phyloP scores from a whole-genome alignment of 2,888 invertebrate genomes.

The Tetragnatha montana region DNA sequence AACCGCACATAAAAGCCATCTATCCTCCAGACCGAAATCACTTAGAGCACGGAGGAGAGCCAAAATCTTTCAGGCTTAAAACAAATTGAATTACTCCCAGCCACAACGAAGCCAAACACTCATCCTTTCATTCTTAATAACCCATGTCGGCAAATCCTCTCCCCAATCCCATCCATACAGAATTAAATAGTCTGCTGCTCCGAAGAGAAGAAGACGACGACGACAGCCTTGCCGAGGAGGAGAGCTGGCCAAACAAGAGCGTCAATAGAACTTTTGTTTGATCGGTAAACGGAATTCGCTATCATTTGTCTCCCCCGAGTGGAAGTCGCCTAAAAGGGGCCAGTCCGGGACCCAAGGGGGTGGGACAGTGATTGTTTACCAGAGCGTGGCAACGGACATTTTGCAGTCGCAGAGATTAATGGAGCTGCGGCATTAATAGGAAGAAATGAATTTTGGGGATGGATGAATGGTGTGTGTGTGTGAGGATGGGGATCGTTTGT shows the following conservation, averaged over 20 bases:
- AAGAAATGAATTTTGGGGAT: constrained; percentile 44
- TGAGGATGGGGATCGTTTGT: constrained; percentile 50
- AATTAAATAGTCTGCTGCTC: not conserved
- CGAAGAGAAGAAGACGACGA: not conserved
- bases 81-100: not conserved
- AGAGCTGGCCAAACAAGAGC: not conserved
- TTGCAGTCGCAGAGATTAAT: constrained; percentile 59
- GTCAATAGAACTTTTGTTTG: constrained; percentile 25
- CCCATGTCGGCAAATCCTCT: not conserved
- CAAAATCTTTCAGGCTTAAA: not conserved
- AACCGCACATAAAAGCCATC: too few species aligned
- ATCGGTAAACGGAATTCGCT: constrained; percentile 25
- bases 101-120: too few species aligned
- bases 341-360: constrained; percentile 13
- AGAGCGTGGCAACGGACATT: constrained; percentile 58
- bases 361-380: constrained; percentile 52
- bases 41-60: not conserved
- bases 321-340: constrained; percentile 40
- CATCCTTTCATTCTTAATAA: not conserved
- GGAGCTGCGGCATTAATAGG: constrained; percentile 38
- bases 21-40: not conserved
- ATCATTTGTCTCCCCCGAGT: constrained; percentile 47
- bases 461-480: constrained; percentile 28
- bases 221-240: not conserved
- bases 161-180: not conserved